Evolutionary conservation across 30 jellyfish, hydroid and myxozoan species (phyloP), one percentile per base, ranked within the genome.

Genomic region (Nemopilema nomurai): DNA sequence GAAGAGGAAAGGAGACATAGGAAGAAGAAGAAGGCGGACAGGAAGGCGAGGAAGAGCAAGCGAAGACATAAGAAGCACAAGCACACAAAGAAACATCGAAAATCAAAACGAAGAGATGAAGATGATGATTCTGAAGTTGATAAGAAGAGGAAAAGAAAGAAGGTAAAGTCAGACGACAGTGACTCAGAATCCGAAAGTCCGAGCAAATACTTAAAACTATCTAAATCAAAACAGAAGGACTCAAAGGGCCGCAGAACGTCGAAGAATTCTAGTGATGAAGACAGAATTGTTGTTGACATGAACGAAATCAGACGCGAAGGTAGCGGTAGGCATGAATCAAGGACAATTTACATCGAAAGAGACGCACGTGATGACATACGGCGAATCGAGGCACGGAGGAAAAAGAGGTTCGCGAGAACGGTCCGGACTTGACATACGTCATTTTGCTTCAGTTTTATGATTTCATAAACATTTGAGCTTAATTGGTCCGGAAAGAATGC

Each of bases 21-120:
- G 79, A 90, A 77, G 77, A 83, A 78, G 62, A 90, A 71, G 75
- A 84, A 77, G 50, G 77, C 77, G 24, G 87, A 87, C 33, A 57
- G 71, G 82, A 90, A 90, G 71, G 80, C 78, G 66, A 90, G 79
- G 82, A 90, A 82, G 57, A 84, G 82, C 28, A 74, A 83, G 31
- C 76, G 90, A 28, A 86, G 81, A 71, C 92, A 80, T 69, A 86
- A 84, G 92, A 51, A 32, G 77, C n/a, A n/a, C n/a, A n/a, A n/a
- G n/a, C 96, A 79, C 69, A 63, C 86, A 28, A 92, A 87, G 71
- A 81, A 90, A 84, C 90, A 90, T 57, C 80, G 81, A 17, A 91
- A 91, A 73, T 23, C 87, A 63, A 85, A 86, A 76, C 70, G 84
- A 27, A 84, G 90, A 20, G 86, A 96, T 24, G 81, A 87, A 29